These are phyloP conservation scores for Sapayoa aenigma DNA, from an alignment of 2,113 vertebrate genomes.

Conservation along the genomic window DNA sequence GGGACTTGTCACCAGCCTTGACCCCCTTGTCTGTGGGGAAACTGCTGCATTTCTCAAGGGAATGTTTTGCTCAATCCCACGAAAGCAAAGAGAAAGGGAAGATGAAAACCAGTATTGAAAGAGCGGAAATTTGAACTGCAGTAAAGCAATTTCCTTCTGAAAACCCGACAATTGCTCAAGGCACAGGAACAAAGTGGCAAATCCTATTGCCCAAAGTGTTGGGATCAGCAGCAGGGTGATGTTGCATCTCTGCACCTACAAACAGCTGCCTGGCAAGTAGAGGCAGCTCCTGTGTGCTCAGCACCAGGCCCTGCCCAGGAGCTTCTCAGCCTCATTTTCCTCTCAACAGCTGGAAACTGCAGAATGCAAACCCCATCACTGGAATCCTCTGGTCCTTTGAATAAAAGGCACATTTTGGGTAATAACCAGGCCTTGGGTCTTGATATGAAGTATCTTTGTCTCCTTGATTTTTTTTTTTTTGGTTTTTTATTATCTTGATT, in stretches of 20 bases:
- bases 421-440: rapidly evolving
- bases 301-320: not conserved
- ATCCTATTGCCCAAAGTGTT: not conserved
- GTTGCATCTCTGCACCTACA: not conserved
- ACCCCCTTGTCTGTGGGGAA: not conserved
- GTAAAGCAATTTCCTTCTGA: conserved; percentile 18
- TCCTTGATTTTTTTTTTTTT: not conserved
- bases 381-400: not conserved
- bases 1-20: not conserved
- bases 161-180: not conserved
- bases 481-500: not conserved
- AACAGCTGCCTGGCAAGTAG: not conserved
- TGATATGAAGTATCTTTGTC: not conserved
- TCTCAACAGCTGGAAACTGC: not conserved
- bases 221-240: not conserved
- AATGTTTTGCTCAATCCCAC: not conserved
- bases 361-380: not conserved
- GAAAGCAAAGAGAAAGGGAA: not conserved
- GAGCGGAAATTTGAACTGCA: not conserved
- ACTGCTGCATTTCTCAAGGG: not conserved
- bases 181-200: conserved; percentile 18
- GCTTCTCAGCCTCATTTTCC: not conserved
- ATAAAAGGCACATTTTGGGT: not conserved
- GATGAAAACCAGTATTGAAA: not conserved
- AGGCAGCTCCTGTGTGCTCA: not conserved